Conservation (phyloP, 2,888 invertebrate species). For the Harpalus rufipes region DNA sequence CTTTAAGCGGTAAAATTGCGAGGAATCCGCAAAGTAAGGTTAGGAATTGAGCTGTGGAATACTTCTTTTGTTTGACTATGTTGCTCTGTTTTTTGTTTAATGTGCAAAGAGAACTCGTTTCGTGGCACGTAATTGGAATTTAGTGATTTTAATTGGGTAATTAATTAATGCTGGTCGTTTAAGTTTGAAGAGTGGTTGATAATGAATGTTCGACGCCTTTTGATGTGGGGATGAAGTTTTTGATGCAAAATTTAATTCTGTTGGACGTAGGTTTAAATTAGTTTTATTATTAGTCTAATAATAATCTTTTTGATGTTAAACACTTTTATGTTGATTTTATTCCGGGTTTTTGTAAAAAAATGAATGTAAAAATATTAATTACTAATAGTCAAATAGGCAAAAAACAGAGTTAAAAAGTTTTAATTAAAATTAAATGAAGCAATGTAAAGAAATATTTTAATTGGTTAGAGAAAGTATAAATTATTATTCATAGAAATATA, state of each 20-base stretch:
- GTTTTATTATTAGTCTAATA: neutral
- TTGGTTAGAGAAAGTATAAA: too few species aligned
- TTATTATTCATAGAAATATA: too few species aligned
- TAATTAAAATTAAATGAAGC: too few species aligned
- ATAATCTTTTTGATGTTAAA: neutral
- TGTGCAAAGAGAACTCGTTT: neutral
- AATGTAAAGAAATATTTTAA: too few species aligned
- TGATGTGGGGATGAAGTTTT: conserved; percentile 27
- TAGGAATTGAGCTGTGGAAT: neutral
- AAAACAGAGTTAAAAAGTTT: too few species aligned
- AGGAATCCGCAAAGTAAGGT: conserved; percentile 7
- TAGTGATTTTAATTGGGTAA: conserved; percentile 34
- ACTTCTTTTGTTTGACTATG: conserved; percentile 27
- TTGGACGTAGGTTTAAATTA: neutral
- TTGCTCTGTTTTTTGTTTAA: neutral
- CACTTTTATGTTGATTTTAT: neutral
- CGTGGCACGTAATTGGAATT: neutral
- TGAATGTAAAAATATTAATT: too few species aligned
- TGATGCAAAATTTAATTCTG: neutral
- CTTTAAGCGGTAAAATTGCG: conserved; percentile 7
- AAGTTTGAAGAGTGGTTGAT: conserved; percentile 19
- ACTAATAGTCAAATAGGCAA: too few species aligned
- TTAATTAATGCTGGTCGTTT: conserved; percentile 33
- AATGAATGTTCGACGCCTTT: conserved; percentile 7
- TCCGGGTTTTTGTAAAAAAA: too few species aligned